Percentiles rank a stretch among this genome's conserved stretches.
These are phyloP conservation scores for Drosophila micromelanica DNA, from an alignment of 1,140 invertebrate species.

Conservation along the genomic window DNA sequence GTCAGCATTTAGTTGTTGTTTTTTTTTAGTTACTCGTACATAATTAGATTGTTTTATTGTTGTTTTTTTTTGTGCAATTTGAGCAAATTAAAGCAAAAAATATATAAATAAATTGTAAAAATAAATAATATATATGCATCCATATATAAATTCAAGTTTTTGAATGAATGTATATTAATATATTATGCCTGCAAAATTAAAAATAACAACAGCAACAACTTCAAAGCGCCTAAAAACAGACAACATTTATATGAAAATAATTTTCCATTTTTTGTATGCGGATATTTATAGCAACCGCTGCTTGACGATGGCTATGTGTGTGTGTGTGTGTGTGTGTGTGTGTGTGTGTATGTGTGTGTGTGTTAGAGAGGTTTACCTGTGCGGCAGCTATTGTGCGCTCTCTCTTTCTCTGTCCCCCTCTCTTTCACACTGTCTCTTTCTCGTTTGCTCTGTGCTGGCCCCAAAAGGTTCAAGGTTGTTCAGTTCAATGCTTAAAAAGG, in stretches of 20 bases:
- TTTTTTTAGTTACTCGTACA: background rate
- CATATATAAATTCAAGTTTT: too few relatives aligned
- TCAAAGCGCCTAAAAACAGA: conserved; percentile 7
- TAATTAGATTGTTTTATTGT: conserved; percentile 26
- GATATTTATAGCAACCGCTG: conserved; percentile 36
- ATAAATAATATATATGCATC: too few relatives aligned
- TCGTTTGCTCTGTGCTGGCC: conserved; percentile 25
- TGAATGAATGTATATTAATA: conserved; percentile 8
- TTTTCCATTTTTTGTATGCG: conserved; percentile 12
- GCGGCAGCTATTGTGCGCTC: background rate
- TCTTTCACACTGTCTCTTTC: conserved; percentile 2
- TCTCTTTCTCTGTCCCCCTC: conserved; percentile 2
- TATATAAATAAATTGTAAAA: background rate
- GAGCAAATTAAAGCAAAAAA: background rate
- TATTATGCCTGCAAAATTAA: background rate
- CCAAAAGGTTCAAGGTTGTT: conserved; percentile 56
- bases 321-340: background rate
- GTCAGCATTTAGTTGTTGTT: conserved; percentile 1
- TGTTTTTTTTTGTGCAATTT: conserved; percentile 4
- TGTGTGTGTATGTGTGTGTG: conserved; percentile 7
- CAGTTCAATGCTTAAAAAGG: conserved; percentile 43
- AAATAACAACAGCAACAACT: conserved; percentile 5
- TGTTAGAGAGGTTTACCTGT: conserved; percentile 32
- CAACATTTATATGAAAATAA: conserved; percentile 30
- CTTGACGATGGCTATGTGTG: conserved; percentile 5